Base-by-base conservation (phyloP, 2,797 vertebrate species). In the Echeneis naucrates region DNA sequence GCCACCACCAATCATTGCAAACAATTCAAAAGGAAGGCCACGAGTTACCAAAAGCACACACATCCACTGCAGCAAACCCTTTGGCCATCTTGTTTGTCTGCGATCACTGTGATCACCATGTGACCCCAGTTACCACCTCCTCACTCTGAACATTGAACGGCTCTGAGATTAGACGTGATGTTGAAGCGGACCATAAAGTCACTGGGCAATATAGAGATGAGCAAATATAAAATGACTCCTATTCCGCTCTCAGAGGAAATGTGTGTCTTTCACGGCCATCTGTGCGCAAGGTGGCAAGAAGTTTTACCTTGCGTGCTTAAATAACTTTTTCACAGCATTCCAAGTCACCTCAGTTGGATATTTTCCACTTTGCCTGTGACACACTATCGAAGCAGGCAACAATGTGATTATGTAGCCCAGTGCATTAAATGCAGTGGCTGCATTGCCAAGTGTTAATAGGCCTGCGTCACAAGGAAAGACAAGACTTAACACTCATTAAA, bases 111-210 rank as follows among this genome's bases (percentile, higher is more conserved):
- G 35, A 35, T 67, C 45, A 30, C 87, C 88, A 80, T n/a, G 21
- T 91, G 84, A 90, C 77, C 78, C 38, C 30, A 61, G 57, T 83
- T 82, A 77, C 71, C 38, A 19, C 58, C 3, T 59, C 75, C 77
- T 87, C 77, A 78, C 83, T 87, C 84, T 92, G 93, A 87, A 93
- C 92, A 84, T 93, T 93, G 92, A 69, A 88, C 89, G 27, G 64
- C 52, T 61, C 69, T 21, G 37, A 90, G 91, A 92, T 92, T 88
- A 91, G 77, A 78, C 53, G 0, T 1, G 12, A 71, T 42, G 82
- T 78, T 73, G 19, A 66, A 69, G 56, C 1, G 16, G 77, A 87
- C 84, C 85, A 80, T 90, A 89, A 90, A 90, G 75, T 77, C 52
- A 8, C 47, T 5, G 42, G 58, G 67, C 63, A 63, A 77, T 33